phyloP scores from a whole-genome alignment of 2,113 vertebrate genomes.

The cat (Felis catus) region DNA sequence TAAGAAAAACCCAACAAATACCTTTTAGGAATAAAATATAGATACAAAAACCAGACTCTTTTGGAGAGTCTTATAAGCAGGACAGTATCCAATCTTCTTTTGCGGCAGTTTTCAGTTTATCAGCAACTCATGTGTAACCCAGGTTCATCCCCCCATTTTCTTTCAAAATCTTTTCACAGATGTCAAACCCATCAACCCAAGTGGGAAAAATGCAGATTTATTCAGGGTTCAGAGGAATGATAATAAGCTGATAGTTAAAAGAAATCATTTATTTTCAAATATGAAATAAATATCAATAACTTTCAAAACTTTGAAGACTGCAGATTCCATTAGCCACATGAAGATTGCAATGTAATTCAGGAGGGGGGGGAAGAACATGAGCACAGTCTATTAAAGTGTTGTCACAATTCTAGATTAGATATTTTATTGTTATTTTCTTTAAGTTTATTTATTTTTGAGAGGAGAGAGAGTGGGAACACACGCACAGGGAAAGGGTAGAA shows the following conservation, averaged over 20 bases:
- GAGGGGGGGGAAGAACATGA: not conserved
- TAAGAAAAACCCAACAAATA: not conserved
- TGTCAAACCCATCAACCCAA: slow-evolving; percentile 56
- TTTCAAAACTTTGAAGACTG: not conserved
- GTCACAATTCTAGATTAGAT: not conserved
- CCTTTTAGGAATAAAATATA: not conserved
- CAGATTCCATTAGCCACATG: not conserved
- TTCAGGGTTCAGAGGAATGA: slow-evolving; percentile 50
- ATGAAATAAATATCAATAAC: not conserved
- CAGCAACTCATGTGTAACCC: slow-evolving; percentile 74
- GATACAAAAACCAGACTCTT: slow-evolving; percentile 46
- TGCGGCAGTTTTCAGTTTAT: slow-evolving; percentile 79
- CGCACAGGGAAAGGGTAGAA: too few relatives aligned
- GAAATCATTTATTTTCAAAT: slow-evolving; percentile 48
- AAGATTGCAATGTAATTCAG: not conserved
- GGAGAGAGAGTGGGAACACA: too few relatives aligned
- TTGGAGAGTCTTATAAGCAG: slow-evolving; percentile 79
- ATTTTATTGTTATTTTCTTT: not conserved
- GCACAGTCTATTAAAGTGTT: not conserved
- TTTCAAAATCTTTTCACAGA: slow-evolving; percentile 72
- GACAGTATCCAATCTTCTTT: slow-evolving; percentile 74
- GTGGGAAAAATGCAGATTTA: slow-evolving; percentile 64
- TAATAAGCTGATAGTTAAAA: slow-evolving; percentile 1
- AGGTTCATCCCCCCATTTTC: slow-evolving; percentile 74
- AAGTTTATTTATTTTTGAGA: too few relatives aligned